phyloP scores from a whole-genome alignment of 2,113 vertebrate species.

The Gallinago undulata region DNA sequence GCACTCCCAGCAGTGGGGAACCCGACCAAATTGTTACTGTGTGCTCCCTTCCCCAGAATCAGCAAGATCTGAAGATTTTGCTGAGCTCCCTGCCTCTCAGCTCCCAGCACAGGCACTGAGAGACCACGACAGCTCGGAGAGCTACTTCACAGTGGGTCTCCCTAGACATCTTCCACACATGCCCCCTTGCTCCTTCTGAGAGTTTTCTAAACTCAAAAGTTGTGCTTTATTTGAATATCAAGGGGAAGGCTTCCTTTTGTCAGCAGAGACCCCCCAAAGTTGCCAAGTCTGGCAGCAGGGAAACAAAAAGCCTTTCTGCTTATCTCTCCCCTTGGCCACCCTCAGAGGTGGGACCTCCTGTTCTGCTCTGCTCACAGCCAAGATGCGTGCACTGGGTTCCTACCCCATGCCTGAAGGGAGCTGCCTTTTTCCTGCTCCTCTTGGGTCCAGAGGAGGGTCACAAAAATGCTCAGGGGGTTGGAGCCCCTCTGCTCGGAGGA shows the following conservation, averaged over 20 bases:
- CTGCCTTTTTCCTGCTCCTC: background rate
- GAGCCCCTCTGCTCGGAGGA: too few relatives aligned
- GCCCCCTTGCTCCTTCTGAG: background rate
- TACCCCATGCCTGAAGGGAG: background rate
- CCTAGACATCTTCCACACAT: background rate
- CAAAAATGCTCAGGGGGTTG: too few relatives aligned
- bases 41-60: background rate
- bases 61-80: background rate
- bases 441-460: too few relatives aligned
- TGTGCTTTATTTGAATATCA: background rate
- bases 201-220: background rate
- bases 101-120: background rate
- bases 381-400: background rate
- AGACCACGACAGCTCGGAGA: background rate
- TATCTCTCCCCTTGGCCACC: background rate
- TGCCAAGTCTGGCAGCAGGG: background rate
- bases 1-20: conserved; percentile 22
- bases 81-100: background rate
- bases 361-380: background rate
- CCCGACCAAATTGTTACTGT: background rate
- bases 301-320: background rate
- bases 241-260: background rate
- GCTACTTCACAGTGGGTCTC: background rate
- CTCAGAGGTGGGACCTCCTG: background rate
- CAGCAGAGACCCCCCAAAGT: background rate